Base-by-base conservation (phyloP, 2,888 invertebrate genomes). In the Carpatolechia fugitivella region DNA sequence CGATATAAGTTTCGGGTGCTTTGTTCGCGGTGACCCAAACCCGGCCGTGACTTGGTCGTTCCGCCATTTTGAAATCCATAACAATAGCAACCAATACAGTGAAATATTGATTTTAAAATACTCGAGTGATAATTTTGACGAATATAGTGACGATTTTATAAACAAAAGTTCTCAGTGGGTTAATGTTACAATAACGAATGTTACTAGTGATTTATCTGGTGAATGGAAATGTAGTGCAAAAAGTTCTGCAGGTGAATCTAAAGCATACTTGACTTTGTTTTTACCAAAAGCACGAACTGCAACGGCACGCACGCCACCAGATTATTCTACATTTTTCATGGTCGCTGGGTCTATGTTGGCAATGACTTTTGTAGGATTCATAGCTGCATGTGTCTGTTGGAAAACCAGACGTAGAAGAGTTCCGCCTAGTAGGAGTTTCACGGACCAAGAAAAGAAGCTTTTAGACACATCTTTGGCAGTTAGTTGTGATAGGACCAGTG, bases 391-490 rank as follows among this genome's bases (percentile, higher is more conserved):
- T 60, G 73, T 88, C 51, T 89, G 91, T 58, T 90, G 90, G 86
- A 93, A 94, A 61, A 95, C 95, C 40, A 91, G 95, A 55, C 95
- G 95, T 69, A 93, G 94, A 46, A 95, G 95, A 78, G 92, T 95
- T 1, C 90, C 91, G 5, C 86, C 91, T 0, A 91, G 91, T 56
- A 90, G 91, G 64, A 96, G 96, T 75, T 96, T 96, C 74, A 96
- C 95, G 48, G 97, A 97, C 71, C 97, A 97, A 85, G 96, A 97
- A 74, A 96, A 97, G 80, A 96, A 96, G 72, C 88, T 97, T 56
- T 87, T 97, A 60, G 96, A 96, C 66, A 93, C 96, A 14, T 96
- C 96, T 82, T 52, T 92, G 86, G 80, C 89, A 38, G 80, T 86
- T 55, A 94, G 94, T 69, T 93, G 93, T 66, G 93, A 93, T 64